phyloP scores from a whole-genome alignment of 2,113 vertebrate species.

The Artemisiospiza belli region DNA sequence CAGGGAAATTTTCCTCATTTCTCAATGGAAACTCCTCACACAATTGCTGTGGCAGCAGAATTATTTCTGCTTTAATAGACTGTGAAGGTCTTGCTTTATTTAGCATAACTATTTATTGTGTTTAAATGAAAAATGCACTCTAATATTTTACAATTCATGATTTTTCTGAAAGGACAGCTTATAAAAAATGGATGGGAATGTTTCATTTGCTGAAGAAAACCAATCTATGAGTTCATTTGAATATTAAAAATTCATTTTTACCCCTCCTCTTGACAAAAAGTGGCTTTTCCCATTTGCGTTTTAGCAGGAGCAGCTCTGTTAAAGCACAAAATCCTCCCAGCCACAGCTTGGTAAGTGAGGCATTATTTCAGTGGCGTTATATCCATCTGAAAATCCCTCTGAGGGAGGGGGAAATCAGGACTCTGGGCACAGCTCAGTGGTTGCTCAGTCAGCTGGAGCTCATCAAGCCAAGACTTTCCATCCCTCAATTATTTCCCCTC shows the following conservation, averaged over 20 bases:
- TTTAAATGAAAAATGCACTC: neutral
- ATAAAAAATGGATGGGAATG: neutral
- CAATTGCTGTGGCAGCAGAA: neutral
- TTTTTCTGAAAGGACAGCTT: neutral
- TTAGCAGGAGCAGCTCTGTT: neutral
- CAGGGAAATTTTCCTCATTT: neutral
- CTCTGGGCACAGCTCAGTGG: neutral
- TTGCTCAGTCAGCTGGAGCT: neutral
- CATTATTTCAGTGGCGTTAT: neutral
- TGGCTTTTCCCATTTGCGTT: neutral
- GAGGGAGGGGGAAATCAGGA: neutral
- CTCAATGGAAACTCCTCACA: neutral
- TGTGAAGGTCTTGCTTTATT: neutral
- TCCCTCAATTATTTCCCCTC: neutral
- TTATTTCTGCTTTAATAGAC: neutral
- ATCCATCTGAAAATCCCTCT: neutral
- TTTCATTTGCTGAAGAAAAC: neutral
- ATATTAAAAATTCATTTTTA: accelerated
- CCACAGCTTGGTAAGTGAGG: neutral
- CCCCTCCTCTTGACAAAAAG: neutral
- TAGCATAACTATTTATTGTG: neutral
- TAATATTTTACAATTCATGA: neutral
- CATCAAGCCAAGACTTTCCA: neutral
- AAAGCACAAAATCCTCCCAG: neutral
- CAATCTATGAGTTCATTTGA: neutral